phyloP scores from a whole-genome alignment of 2,113 vertebrate species.

The Labeo rohita region DNA sequence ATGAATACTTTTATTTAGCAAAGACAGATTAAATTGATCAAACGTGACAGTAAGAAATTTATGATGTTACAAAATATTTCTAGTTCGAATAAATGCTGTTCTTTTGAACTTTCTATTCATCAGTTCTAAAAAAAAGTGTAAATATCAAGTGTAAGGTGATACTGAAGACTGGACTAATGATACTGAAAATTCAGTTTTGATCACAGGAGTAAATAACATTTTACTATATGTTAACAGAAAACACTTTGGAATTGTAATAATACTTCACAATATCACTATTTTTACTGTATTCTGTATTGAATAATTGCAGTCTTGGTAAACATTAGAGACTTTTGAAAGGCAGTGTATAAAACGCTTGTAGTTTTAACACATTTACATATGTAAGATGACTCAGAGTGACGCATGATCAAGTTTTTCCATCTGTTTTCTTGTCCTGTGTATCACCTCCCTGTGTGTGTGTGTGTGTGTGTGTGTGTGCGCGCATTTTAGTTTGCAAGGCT shows the following conservation, averaged over 20 bases:
- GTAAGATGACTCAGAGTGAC: not conserved
- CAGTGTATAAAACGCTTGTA: not conserved
- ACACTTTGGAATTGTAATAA: too few species aligned
- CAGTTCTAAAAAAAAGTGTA: too few species aligned
- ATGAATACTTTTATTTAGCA: too few species aligned
- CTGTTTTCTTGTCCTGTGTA: conserved; percentile 55
- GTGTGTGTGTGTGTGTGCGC: not conserved
- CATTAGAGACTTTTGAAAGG: not conserved
- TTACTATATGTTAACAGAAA: not conserved
- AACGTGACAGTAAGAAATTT: not conserved
- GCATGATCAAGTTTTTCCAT: conserved; percentile 29
- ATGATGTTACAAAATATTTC: too few species aligned
- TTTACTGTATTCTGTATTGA: not conserved
- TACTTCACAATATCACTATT: too few species aligned
- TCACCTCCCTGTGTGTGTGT: conserved; percentile 35
- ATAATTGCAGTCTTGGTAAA: not conserved
- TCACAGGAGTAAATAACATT: not conserved
- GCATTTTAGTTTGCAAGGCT: conserved; percentile 82
- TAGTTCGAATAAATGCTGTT: too few species aligned
- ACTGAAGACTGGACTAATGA: too few species aligned
- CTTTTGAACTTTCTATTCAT: not conserved
- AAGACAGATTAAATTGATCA: not conserved
- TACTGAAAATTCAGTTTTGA: not conserved
- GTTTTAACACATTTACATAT: not conserved
- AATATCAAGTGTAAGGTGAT: too few species aligned